Evolutionary conservation across 2,888 invertebrate species (phyloP).

Genomic region (Dinocampus coccinellae): DNA sequence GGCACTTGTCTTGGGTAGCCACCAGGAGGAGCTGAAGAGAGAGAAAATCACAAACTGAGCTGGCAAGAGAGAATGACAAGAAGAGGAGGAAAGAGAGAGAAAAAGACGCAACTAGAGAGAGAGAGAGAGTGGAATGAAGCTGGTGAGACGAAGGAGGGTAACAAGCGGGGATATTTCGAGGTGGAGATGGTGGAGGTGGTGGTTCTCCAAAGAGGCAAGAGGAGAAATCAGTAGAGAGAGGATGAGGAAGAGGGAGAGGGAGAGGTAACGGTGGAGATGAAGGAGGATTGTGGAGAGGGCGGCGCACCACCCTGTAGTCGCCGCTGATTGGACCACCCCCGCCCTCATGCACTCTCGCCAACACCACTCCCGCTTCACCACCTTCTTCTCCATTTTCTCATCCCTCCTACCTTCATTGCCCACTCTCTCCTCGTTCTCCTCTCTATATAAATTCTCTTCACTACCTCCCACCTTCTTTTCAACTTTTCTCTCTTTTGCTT

Average conservation of each 20-base stretch:
- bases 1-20: constrained; percentile 65
- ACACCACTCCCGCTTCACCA: constrained; percentile 50
- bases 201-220: constrained; percentile 46
- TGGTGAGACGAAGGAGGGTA: constrained; percentile 37
- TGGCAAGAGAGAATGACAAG: constrained; percentile 17
- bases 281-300: constrained; percentile 54
- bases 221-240: constrained; percentile 49
- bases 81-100: constrained; percentile 38
- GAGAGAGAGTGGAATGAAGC: constrained; percentile 31
- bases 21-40: constrained; percentile 60
- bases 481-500: constrained; percentile 33
- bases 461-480: constrained; percentile 35
- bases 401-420: constrained; percentile 42
- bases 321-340: constrained; percentile 68
- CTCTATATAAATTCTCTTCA: constrained; percentile 25
- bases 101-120: no score
- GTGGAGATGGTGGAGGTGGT: constrained; percentile 44
- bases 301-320: constrained; percentile 62
- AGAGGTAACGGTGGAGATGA: constrained; percentile 45
- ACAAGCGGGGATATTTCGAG: constrained; percentile 51
- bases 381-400: constrained; percentile 38
- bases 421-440: constrained; percentile 38
- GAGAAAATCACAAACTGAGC: constrained; percentile 50
- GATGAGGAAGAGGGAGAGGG: constrained; percentile 52
- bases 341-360: constrained; percentile 53